phyloP scores from a whole-genome alignment of 2,113 vertebrate genomes.

The Arvicanthis niloticus region DNA sequence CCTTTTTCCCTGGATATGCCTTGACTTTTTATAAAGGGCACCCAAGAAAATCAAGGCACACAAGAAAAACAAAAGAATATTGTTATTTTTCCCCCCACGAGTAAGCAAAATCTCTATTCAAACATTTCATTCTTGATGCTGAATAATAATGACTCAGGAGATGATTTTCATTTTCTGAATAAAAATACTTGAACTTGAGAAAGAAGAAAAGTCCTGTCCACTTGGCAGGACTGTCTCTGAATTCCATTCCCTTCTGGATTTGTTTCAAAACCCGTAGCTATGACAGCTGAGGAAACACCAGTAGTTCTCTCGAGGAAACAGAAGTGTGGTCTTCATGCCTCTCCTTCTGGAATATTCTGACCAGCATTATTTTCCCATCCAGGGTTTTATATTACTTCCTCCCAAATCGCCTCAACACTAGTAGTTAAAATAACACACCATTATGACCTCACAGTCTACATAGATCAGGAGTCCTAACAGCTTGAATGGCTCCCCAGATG shows the following conservation, averaged over 20 bases:
- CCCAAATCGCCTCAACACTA: background rate
- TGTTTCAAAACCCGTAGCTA: slow-evolving; percentile 24
- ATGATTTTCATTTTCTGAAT: slow-evolving; percentile 59
- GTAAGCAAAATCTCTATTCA: slow-evolving; percentile 70
- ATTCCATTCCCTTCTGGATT: background rate
- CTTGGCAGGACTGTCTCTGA: background rate
- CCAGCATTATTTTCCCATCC: background rate
- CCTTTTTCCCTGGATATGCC: slow-evolving; percentile 44
- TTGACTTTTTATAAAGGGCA: slow-evolving; percentile 78
- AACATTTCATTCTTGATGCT: slow-evolving; percentile 59
- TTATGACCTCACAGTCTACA: background rate
- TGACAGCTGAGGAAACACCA: background rate
- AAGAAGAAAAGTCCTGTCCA: background rate
- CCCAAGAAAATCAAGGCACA: slow-evolving; percentile 53
- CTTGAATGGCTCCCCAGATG: background rate
- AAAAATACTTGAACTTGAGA: slow-evolving; percentile 50
- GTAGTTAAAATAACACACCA: background rate
- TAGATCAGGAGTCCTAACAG: background rate
- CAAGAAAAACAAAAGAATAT: slow-evolving; percentile 52
- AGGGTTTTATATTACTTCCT: background rate
- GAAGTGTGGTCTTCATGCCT: background rate
- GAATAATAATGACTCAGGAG: slow-evolving; percentile 76
- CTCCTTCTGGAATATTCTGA: background rate
- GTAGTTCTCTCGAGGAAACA: background rate
- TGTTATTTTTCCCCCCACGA: slow-evolving; percentile 32